Base-by-base conservation (phyloP, 2,797 vertebrate species). In the Chelidonichthys spinosus region DNA sequence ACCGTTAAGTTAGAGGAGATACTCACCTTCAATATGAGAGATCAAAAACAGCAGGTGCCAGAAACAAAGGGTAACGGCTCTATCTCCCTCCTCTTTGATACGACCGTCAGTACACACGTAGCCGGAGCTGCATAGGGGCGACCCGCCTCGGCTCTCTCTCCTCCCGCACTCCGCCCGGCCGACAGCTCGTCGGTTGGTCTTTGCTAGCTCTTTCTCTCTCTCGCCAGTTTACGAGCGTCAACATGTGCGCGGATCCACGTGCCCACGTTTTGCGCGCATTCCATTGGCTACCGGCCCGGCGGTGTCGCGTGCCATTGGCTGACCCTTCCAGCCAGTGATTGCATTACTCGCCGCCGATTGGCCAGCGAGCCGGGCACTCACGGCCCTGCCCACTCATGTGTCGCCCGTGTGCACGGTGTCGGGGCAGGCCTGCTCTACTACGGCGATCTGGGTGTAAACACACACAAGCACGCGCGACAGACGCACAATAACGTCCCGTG, bases 161-260 rank as follows among this genome's bases (percentile, higher is more conserved):
- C 36, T 32, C 60, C 18, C 53, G 1, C 56, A 35, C 43, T 11
- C 49, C 60, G 15, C 61, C 82, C 73, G 74, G 85, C 82, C 74
- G 81, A 84, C 68, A 35, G 78, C 17, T 86, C 83, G 61, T 88
- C 86, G 43, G 83, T 76, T 65, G 90, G 69, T 78, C 79, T 87
- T 15, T 61, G 75, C 87, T 84, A 25, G 71, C 69, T 85, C 78
- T 76, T 87, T 90, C 87, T 90, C 88, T 90, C 88, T 90, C 86
- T 77, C 65, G 50, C 36, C 86, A 80, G 87, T 91, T 91, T 92
- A 92, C 88, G 72, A 92, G 90, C 92, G 86, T 92, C 91, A 94
- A 94, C 94, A 94, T 94, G 93, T 94, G 95, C 93, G 82, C 90
- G 82, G 61, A 84, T 92, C 89, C 93, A 95, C 95, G 94, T 95